Base-by-base conservation (phyloP, 2,113 vertebrate genomes). In the Ursus arctos region DNA sequence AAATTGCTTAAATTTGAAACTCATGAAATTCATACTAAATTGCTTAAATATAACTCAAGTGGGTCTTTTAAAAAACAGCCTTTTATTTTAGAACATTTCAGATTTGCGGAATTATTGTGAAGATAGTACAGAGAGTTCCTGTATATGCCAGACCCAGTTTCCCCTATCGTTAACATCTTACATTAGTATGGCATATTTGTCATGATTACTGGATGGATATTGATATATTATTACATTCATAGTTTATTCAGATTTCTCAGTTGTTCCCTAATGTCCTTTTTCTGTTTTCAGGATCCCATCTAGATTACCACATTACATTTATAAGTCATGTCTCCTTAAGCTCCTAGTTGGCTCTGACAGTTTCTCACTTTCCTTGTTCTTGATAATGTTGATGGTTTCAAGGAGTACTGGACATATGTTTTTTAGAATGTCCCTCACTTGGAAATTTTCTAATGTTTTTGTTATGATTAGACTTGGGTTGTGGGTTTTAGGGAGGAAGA, bases 1-100 rank as follows among this genome's bases (percentile, higher is more conserved):
- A 28, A 86, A 83, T 87, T 53, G 4, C 49, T 94, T 95, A 13
- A 92, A 65, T 92, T 76, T 91, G 13, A 82, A 95, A 53, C 21
- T 76, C 21, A 69, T 65, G 7, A 94, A 91, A 79, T 87, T 71
- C 2, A 81, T 81, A 71, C 12, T 80, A 61, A 85, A 40, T 72
- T 82, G 6, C 5, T 85, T 4, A 93, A 83, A n/a, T 93, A 47
- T 63, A 87, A 31, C 12, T 65, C 28, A 88, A 7, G 57, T 83
- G 15, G 14, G 7, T 15, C 43, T 83, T 94, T 81, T 21, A 67
- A 89, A 79, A 76, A 47, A 33, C 12, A 80, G 33, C 0, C 0
- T 76, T 71, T 96, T 67, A 80, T 74, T 95, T 94, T 36, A 91
- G n/a, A 80, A 81, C 21, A 55, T 72, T 91, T 95, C 63, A 71